phyloP scores from a whole-genome alignment of 2,113 vertebrate species.

The Pachyramphus minor region DNA sequence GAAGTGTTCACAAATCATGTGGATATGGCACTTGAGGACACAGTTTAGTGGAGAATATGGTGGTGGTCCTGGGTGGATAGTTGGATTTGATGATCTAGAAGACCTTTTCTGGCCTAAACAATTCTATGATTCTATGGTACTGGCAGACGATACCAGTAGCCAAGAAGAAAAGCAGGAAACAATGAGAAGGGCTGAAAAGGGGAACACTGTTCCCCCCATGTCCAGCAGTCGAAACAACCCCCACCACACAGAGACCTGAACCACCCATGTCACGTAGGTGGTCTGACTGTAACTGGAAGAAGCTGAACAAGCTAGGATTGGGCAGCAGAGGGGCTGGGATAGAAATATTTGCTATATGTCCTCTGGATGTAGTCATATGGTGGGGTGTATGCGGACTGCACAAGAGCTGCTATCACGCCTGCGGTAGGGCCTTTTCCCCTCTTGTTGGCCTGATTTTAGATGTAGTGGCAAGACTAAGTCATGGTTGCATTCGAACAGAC shows the following conservation, averaged over 20 bases:
- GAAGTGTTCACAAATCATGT: background rate
- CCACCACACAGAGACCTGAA: background rate
- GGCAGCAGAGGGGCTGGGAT: background rate
- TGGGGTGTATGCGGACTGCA: background rate
- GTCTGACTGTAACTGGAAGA: background rate
- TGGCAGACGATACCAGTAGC: background rate
- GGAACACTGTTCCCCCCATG: background rate
- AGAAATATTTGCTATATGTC: background rate
- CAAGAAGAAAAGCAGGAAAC: background rate
- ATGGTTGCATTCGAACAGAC: background rate
- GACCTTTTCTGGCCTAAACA: background rate
- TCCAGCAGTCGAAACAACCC: background rate
- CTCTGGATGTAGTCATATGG: background rate
- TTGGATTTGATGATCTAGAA: background rate
- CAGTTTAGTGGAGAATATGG: background rate
- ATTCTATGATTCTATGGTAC: background rate
- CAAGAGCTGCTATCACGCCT: background rate
- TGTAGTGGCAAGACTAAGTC: background rate
- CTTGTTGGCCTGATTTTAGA: background rate
- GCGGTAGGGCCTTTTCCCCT: background rate
- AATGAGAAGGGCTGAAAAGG: background rate
- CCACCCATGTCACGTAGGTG: accelerated
- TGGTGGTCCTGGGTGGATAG: background rate
- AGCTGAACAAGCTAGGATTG: background rate
- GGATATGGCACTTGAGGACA: background rate